phyloP scores from a whole-genome alignment of 2,797 vertebrate genomes.

The Esox lucius region DNA sequence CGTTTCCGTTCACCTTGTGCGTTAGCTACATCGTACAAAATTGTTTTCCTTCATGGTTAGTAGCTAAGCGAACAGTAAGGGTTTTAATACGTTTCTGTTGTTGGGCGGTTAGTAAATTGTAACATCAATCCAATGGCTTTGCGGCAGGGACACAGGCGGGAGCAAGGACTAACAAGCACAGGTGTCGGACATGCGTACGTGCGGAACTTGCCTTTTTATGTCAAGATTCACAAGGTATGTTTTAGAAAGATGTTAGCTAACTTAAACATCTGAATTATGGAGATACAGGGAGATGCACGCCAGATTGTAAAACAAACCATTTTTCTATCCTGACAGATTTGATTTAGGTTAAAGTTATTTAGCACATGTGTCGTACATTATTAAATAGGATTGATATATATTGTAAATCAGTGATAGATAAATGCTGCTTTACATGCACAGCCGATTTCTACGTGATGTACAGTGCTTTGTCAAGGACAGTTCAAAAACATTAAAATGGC shows the following conservation, averaged over 20 bases:
- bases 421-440: too few relatives aligned
- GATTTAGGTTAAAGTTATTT: too few relatives aligned
- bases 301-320: too few relatives aligned
- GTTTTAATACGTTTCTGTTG: neutral
- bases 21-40: neutral
- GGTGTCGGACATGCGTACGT: neutral
- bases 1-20: neutral
- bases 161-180: neutral
- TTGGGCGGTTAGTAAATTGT: neutral
- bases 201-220: slow-evolving; percentile 1
- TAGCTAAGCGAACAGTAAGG: neutral
- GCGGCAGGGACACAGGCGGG: neutral
- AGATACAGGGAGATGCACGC: neutral
- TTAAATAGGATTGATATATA: too few relatives aligned
- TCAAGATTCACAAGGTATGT: slow-evolving; percentile 6
- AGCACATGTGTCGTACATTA: too few relatives aligned
- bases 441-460: too few relatives aligned
- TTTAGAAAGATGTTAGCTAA: neutral
- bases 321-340: too few relatives aligned
- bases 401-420: too few relatives aligned
- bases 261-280: neutral
- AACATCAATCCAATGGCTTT: neutral
- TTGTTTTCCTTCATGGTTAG: neutral
- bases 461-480: too few relatives aligned
- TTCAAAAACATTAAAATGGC: too few relatives aligned